Evolutionary conservation across 1,140 invertebrate species (phyloP).

Genomic region (Harlomillsia oculata): DNA sequence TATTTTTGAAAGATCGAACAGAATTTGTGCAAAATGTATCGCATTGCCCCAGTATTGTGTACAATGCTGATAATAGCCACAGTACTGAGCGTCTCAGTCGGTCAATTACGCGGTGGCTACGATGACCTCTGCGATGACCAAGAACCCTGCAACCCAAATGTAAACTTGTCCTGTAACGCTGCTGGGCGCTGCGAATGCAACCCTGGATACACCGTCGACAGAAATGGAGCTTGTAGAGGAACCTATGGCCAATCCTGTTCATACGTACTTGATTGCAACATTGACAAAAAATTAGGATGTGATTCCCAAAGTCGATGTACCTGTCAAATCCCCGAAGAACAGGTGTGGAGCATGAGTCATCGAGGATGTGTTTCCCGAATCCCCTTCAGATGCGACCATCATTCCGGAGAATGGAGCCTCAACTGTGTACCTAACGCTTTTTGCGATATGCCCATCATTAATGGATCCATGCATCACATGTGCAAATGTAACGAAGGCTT

Average conservation of each 20-base stretch:
- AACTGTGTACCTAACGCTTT: neutral
- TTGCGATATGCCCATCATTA: slow-evolving; percentile 1
- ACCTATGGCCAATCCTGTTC: neutral
- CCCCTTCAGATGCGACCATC: neutral
- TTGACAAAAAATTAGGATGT: neutral
- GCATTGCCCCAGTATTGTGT: no score
- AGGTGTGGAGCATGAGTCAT: neutral
- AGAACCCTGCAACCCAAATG: no score
- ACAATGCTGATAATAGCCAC: neutral
- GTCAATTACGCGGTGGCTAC: neutral
- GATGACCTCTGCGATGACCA: neutral
- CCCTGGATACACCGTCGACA: neutral
- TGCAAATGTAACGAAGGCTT: slow-evolving; percentile 2
- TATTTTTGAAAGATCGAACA: no score
- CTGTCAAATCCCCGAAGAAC: neutral
- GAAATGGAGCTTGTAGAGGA: neutral
- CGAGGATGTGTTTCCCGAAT: neutral
- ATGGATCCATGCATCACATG: neutral
- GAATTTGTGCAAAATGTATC: no score
- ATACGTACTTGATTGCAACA: slow-evolving; percentile 1
- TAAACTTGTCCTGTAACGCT: no score
- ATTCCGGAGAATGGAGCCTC: neutral
- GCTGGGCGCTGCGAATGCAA: neutral
- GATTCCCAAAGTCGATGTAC: neutral
- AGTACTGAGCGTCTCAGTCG: neutral